Percentiles rank a stretch among this genome's conserved stretches.
Conservation (phyloP, 2,888 invertebrate genomes). For the Athalia rosae region DNA sequence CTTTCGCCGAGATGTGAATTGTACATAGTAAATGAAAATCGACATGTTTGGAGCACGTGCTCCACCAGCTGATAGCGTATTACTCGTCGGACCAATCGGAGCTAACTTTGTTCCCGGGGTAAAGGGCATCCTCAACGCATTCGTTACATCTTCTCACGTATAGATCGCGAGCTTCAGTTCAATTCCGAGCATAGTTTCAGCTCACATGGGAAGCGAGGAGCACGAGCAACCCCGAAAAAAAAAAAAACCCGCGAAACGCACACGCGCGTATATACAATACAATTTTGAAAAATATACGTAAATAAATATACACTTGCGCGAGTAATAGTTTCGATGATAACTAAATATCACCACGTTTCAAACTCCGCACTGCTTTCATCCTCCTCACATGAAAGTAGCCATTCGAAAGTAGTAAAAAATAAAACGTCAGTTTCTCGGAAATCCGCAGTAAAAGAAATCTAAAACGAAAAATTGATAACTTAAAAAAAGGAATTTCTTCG, state of each 20-base stretch:
- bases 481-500: background rate
- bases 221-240: background rate
- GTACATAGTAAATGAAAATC: slow-evolving; percentile 42
- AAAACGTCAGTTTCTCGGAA: slow-evolving; percentile 9
- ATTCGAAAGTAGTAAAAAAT: slow-evolving; percentile 7
- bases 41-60: slow-evolving; percentile 67
- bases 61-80: slow-evolving; percentile 61
- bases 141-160: slow-evolving; percentile 57
- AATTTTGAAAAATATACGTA: background rate
- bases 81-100: slow-evolving; percentile 64
- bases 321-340: slow-evolving; percentile 34
- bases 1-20: slow-evolving; percentile 14
- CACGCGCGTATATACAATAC: too few species aligned
- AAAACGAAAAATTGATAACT: too few species aligned
- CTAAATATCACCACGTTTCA: slow-evolving; percentile 27
- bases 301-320: background rate
- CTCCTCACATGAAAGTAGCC: slow-evolving; percentile 8
- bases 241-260: slow-evolving; percentile 5
- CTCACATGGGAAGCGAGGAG: slow-evolving; percentile 30
- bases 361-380: slow-evolving; percentile 6
- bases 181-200: slow-evolving; percentile 36
- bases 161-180: slow-evolving; percentile 24
- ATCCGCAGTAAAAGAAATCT: background rate
- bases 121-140: slow-evolving; percentile 65
- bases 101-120: slow-evolving; percentile 61